Evolutionary conservation across 2,888 invertebrate species (phyloP).

Genomic region (Mimachlamys varia): DNA sequence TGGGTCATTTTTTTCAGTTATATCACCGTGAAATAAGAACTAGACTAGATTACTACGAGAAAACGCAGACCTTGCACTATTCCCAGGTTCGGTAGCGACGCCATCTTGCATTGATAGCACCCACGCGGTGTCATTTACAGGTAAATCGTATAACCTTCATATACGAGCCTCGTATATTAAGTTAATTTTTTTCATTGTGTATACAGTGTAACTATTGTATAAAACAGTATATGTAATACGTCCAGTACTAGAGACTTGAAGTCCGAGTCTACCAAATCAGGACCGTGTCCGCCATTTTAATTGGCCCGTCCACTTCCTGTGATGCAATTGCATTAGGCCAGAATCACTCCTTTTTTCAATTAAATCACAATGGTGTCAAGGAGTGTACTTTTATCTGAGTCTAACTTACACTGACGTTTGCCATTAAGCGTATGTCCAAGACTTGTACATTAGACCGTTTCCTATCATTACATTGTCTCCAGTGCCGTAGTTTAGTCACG

Average conservation of each 20-base stretch:
- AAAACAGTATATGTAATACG: too few species aligned
- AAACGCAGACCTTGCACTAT: too few species aligned
- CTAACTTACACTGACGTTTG: background rate
- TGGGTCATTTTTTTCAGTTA: background rate
- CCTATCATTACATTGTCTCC: background rate
- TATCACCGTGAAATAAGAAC: too few species aligned
- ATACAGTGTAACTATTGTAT: too few species aligned
- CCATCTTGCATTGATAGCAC: too few species aligned
- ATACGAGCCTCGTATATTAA: too few species aligned
- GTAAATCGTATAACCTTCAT: too few species aligned
- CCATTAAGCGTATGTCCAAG: background rate
- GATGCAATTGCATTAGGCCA: background rate
- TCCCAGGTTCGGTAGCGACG: too few species aligned
- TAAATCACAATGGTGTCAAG: background rate
- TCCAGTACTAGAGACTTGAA: background rate
- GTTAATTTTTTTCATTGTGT: too few species aligned
- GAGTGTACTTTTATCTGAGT: background rate
- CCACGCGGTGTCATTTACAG: too few species aligned
- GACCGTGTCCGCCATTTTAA: background rate
- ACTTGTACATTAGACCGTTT: background rate
- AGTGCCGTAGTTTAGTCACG: background rate
- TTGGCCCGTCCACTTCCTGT: background rate
- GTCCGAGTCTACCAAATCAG: background rate
- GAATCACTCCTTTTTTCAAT: background rate
- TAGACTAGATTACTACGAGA: too few species aligned